These are phyloP conservation scores for Amorpha juglandis DNA, from an alignment of 2,888 invertebrate genomes.

Conservation along the genomic window DNA sequence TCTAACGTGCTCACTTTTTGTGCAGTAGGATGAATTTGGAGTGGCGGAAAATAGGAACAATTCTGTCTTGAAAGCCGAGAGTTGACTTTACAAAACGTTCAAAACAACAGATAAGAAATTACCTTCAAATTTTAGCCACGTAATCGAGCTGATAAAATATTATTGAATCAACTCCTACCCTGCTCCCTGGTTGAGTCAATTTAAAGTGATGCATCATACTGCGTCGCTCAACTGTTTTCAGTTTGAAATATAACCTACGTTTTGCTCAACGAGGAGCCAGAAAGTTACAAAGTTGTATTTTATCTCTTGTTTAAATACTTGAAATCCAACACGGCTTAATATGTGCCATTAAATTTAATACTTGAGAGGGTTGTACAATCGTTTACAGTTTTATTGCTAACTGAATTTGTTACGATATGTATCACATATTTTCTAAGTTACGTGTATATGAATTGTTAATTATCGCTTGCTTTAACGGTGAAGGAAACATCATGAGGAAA, in stretches of 20 bases:
- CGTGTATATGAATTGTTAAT: too few relatives aligned
- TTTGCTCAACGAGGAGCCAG: slow-evolving; percentile 26
- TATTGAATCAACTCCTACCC: slow-evolving; percentile 25
- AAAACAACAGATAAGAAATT: too few relatives aligned
- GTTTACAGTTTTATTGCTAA: slow-evolving; percentile 8
- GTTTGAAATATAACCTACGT: slow-evolving; percentile 30
- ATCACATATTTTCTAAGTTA: too few relatives aligned
- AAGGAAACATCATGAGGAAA: too few relatives aligned
- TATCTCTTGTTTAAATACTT: slow-evolving; percentile 48
- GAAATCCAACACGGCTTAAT: slow-evolving; percentile 38
- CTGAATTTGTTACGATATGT: background rate
- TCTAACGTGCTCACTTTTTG: too few relatives aligned
- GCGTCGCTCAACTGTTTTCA: slow-evolving; percentile 40
- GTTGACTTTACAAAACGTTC: too few relatives aligned
- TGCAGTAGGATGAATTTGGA: too few relatives aligned
- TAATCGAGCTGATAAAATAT: slow-evolving; percentile 8
- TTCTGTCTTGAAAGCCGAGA: too few relatives aligned
- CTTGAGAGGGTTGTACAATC: slow-evolving; percentile 31
- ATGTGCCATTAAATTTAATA: slow-evolving; percentile 50
- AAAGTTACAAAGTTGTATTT: slow-evolving; percentile 43
- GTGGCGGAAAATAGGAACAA: too few relatives aligned
- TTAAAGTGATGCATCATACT: slow-evolving; percentile 38
- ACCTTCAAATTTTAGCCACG: too few relatives aligned
- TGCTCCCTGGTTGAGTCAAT: slow-evolving; percentile 28
- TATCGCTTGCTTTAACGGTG: too few relatives aligned